Evolutionary conservation across 2,797 vertebrate species (phyloP), one percentile per base, ranked within the genome.

Genomic region (Iguana delicatissima): DNA sequence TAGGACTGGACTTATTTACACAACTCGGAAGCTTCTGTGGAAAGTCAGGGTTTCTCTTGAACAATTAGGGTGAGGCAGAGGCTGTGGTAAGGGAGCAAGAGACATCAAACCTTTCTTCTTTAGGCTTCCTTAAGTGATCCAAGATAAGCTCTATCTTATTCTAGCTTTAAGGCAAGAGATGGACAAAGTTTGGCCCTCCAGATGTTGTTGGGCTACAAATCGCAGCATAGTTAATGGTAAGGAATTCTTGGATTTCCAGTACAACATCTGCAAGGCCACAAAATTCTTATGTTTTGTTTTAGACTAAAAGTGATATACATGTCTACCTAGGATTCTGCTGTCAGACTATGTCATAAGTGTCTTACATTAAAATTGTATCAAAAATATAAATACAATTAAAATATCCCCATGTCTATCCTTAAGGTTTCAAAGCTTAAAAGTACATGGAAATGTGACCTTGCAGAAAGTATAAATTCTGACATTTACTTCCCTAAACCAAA

Each of bases 341-440:
- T n/a, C 24, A 82, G 57, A 9, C 13, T 38, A 13, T 13, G 5
- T 52, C 32, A 35, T 18, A 72, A 80, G 24, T 1, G 55, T 50
- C 24, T 80, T 80, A 8, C 3, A 67, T 6, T 32, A 84, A 85
- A 73, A 46, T 6, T 59, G 9, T 26, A 6, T 67, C 59, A 57
- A 59, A 73, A 32, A 16, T 46, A 80, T 57, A 46, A 14, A 62
- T 72, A 57, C 38, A 76, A 18, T 29, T 6, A n/a, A 32, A 59
- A 50, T 14, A 79, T 67, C 42, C 76, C 9, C n/a, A 55, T 32
- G 1, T 52, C 29, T 85, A 26, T 55, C 32, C n/a, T 12, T 64
- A 55, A 10, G 14, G 22, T 10, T 81, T 72, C 86, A 59, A 55
- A 91, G 52, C 72, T 88, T 92, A 91, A 59, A 76, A 90, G 10